Evolutionary conservation across 1,140 invertebrate species (phyloP), one percentile per base, ranked within the genome.

Genomic region (Himalopsyche phryganea): DNA sequence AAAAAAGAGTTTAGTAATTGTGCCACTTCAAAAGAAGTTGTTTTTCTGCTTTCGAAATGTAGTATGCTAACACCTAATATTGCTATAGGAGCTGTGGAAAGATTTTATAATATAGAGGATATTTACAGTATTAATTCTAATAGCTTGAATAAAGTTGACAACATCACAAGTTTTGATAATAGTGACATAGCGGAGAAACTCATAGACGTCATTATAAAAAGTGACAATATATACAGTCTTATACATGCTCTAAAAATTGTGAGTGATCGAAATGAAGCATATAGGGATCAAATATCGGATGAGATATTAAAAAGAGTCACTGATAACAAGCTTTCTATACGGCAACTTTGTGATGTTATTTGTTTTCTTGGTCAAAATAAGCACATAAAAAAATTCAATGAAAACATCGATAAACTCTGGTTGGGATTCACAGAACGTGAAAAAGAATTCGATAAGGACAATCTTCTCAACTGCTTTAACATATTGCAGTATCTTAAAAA

Each of bases 341-440:
- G 73, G 13, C 83, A 89, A 62, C 67, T 88, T 15, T 84, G 84
- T 67, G 72, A 82, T 51, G 75, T 84, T 50, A 72, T 83, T 18
- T 67, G 45, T 60, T 82, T 72, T 68, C 72, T 71, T 48, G 68
- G 65, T 58, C 74, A 55, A 61, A 74, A 69, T 58, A 80, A 71
- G 53, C 67, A 67, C 50, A 69, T 78, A 61, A 32, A 69, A 3
- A 76, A 75, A 47, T 81, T 79, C 69, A 66, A 67, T 45, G 72
- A 79, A 23, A 71, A 72, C 10, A 73, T 86, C 45, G 85, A 89
- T 58, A 81, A 82, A 66, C 65, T 89, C n/a, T 90, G 87, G 87
- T 70, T 82, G 60, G 85, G 85, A 20, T 80, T 90, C 49, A 71
- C 80, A 28, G 78, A 79, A 6, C 79, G 76, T 55, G 77, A 84